phyloP scores from a whole-genome alignment of 2,113 vertebrate genomes.

The Lathamus discolor region DNA sequence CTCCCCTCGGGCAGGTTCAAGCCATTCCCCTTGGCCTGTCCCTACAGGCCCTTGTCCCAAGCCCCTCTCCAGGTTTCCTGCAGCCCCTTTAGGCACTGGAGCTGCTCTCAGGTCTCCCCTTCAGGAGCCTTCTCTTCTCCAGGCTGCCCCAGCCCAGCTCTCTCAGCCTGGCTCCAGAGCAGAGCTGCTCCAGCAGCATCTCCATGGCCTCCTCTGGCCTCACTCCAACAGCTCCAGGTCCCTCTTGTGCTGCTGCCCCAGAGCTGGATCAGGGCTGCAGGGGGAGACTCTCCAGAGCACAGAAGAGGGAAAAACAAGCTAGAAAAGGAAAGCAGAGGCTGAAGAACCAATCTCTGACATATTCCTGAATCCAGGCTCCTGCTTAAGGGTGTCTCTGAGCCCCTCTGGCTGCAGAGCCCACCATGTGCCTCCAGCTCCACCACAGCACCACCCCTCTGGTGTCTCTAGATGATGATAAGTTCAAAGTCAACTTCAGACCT shows the following conservation, averaged over 20 bases:
- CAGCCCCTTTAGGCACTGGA: too few species aligned
- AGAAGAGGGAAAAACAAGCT: not conserved
- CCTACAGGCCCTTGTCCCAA: too few species aligned
- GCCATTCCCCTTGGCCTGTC: too few species aligned
- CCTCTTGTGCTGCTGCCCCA: not conserved
- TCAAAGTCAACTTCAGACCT: not conserved
- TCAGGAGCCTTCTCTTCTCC: too few species aligned
- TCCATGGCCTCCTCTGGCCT: not conserved
- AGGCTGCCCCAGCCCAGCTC: too few species aligned
- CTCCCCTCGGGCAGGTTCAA: too few species aligned
- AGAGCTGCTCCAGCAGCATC: too few species aligned
- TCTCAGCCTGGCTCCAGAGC: too few species aligned
- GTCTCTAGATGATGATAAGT: not conserved
- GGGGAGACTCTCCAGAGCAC: not conserved
- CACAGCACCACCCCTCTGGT: not conserved
- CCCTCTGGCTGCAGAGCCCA: not conserved
- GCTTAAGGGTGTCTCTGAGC: not conserved
- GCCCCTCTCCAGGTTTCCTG: too few species aligned
- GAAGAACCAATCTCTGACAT: not conserved
- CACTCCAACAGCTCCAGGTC: not conserved
- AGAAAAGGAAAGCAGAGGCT: not conserved
- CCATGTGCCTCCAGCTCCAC: not conserved
- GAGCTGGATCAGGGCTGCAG: not conserved
- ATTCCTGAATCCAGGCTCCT: not conserved
- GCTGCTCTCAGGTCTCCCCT: too few species aligned